phyloP scores from a whole-genome alignment of 2,797 vertebrate species.

The Borostomias antarcticus region DNA sequence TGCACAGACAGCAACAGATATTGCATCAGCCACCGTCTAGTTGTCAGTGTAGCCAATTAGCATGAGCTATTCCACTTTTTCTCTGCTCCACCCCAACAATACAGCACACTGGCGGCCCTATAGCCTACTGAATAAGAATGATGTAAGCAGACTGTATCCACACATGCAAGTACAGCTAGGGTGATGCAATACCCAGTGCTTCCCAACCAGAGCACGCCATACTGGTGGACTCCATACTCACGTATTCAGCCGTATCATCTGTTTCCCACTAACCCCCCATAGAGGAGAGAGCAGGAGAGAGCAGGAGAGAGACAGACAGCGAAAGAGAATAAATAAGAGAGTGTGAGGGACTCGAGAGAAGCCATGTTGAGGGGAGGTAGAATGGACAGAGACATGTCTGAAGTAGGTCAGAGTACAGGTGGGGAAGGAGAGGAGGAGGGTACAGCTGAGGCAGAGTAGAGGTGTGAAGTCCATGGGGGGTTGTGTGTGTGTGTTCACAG shows the following conservation, averaged over 20 bases:
- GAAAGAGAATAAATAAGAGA: slow-evolving; percentile 70
- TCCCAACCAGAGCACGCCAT: slow-evolving; percentile 38
- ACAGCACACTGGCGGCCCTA: slow-evolving; percentile 17
- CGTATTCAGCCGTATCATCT: slow-evolving; percentile 97
- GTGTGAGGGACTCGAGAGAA: slow-evolving; percentile 60
- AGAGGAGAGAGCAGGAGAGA: slow-evolving; percentile 71
- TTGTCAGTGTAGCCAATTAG: slow-evolving; percentile 24
- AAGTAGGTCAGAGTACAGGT: neutral
- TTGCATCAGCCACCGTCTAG: slow-evolving; percentile 71
- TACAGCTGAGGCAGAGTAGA: slow-evolving; percentile 22
- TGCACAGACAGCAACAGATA: slow-evolving; percentile 63
- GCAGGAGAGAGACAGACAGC: slow-evolving; percentile 68
- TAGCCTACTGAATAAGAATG: slow-evolving; percentile 38
- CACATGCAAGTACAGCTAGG: slow-evolving; percentile 20
- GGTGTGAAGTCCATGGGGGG: neutral
- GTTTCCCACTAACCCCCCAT: slow-evolving; percentile 92
- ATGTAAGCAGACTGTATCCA: slow-evolving; percentile 14
- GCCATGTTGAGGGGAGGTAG: slow-evolving; percentile 38
- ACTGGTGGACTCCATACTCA: slow-evolving; percentile 80
- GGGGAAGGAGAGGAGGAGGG: slow-evolving; percentile 43
- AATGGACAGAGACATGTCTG: slow-evolving; percentile 33
- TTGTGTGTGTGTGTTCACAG: neutral
- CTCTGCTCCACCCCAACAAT: neutral
- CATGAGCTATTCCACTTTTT: slow-evolving; percentile 31
- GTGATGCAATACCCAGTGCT: slow-evolving; percentile 75